Evolutionary conservation across 2,888 invertebrate genomes (phyloP).

Genomic region (Hirtodrosophila cameraria): DNA sequence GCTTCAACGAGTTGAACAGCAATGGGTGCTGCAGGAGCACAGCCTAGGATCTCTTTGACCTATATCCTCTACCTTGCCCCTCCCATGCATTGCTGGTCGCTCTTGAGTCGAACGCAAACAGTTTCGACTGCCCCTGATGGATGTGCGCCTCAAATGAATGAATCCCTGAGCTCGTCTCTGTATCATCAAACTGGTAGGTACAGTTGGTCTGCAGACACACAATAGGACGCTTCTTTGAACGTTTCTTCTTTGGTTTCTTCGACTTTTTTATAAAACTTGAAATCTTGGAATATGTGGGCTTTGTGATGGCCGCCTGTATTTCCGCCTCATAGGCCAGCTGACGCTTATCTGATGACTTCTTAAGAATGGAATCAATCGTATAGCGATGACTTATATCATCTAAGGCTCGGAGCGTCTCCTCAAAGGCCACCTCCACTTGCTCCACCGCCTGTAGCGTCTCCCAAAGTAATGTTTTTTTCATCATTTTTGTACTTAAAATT

Average conservation of each 20-base stretch:
- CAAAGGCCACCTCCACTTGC: conserved; percentile 47
- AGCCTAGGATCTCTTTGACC: not conserved
- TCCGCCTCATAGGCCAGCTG: conserved; percentile 47
- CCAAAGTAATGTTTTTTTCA: conserved; percentile 35
- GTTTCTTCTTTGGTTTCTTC: conserved; percentile 2
- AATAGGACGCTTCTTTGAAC: not conserved
- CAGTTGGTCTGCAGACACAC: conserved; percentile 6
- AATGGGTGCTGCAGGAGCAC: not conserved
- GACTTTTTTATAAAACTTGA: conserved; percentile 1
- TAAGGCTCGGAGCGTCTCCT: conserved; percentile 39
- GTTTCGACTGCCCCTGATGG: conserved; percentile 10
- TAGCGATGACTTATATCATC: conserved; percentile 48
- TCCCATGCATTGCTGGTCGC: conserved; percentile 21
- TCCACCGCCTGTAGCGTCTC: conserved; percentile 53
- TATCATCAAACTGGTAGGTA: conserved; percentile 5
- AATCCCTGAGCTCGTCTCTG: not conserved
- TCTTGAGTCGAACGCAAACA: not conserved
- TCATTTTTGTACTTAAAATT: conserved; percentile 47
- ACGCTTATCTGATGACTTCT: conserved; percentile 3
- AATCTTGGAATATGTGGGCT: conserved; percentile 9
- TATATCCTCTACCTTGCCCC: not conserved
- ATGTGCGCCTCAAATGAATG: conserved; percentile 11
- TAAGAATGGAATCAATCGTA: conserved; percentile 17
- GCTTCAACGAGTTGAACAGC: conserved; percentile 20
- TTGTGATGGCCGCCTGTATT: conserved; percentile 58